Percentiles rank a stretch among this genome's conserved stretches.
These are phyloP conservation scores for Acrocephalus scirpaceus DNA, from an alignment of 2,797 vertebrate genomes.

Conservation along the genomic window DNA sequence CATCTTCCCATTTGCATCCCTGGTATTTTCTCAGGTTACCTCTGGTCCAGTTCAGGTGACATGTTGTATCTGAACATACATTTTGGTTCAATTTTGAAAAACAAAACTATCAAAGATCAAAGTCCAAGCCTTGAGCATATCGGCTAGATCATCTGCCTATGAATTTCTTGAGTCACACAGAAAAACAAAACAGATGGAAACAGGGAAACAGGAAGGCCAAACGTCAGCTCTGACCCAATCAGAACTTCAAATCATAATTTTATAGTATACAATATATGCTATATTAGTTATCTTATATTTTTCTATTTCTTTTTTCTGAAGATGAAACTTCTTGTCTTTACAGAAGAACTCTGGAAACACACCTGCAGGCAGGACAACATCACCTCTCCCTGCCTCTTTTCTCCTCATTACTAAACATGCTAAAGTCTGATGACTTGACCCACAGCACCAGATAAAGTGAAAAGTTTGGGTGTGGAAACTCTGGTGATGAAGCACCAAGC, in stretches of 20 bases:
- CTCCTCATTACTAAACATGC: neutral
- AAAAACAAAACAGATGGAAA: neutral
- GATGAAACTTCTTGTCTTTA: neutral
- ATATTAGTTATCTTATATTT: neutral
- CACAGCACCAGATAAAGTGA: neutral
- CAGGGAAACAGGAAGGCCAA: neutral
- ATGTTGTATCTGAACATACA: neutral
- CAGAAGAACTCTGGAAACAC: neutral
- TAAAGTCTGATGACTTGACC: neutral
- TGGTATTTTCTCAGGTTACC: neutral
- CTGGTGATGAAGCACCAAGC: neutral
- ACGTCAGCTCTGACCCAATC: neutral
- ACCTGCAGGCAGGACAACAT: neutral
- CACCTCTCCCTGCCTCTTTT: neutral
- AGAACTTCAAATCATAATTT: neutral
- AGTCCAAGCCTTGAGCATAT: neutral
- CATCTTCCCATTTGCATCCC: neutral
- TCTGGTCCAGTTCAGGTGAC: neutral
- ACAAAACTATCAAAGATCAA: neutral
- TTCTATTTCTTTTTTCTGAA: neutral
- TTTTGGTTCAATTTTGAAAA: neutral
- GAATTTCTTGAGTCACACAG: neutral
- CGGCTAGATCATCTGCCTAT: neutral
- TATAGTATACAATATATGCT: neutral
- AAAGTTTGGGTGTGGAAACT: neutral